phyloP scores from a whole-genome alignment of 2,113 vertebrate genomes.

The Acanthisitta chloris region DNA sequence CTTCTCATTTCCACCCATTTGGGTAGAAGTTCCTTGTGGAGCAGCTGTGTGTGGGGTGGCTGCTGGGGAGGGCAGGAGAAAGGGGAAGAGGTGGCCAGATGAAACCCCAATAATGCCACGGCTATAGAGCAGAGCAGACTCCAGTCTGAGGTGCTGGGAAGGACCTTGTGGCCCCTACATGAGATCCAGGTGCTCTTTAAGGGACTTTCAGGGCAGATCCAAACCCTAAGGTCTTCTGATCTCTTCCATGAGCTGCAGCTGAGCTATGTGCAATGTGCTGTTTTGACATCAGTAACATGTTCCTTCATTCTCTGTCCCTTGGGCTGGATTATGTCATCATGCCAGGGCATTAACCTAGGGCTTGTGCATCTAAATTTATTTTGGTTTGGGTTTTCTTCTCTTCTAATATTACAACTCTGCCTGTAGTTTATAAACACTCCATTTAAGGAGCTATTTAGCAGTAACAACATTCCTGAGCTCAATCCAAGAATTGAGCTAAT shows the following conservation, averaged over 20 bases:
- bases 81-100: background rate
- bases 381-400: conserved; percentile 13
- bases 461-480: conserved; percentile 59
- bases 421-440: conserved; percentile 58
- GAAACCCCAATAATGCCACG: background rate
- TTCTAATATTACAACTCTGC: conserved; percentile 39
- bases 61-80: background rate
- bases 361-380: conserved; percentile 28
- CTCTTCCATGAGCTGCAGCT: background rate
- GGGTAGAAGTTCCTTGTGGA: fast-evolving
- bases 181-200: background rate
- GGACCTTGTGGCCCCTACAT: background rate
- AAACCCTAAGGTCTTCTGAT: background rate
- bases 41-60: background rate
- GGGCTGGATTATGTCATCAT: conserved; percentile 25
- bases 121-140: background rate
- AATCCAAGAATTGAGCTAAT: conserved; percentile 55
- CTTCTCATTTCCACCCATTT: background rate
- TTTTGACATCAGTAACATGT: background rate
- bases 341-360: conserved; percentile 9
- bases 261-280: background rate
- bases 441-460: conserved; percentile 66
- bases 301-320: background rate
- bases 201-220: background rate
- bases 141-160: background rate